Evolutionary conservation across 2,113 vertebrate species (phyloP).

Genomic region (Fulmarus glacialis): DNA sequence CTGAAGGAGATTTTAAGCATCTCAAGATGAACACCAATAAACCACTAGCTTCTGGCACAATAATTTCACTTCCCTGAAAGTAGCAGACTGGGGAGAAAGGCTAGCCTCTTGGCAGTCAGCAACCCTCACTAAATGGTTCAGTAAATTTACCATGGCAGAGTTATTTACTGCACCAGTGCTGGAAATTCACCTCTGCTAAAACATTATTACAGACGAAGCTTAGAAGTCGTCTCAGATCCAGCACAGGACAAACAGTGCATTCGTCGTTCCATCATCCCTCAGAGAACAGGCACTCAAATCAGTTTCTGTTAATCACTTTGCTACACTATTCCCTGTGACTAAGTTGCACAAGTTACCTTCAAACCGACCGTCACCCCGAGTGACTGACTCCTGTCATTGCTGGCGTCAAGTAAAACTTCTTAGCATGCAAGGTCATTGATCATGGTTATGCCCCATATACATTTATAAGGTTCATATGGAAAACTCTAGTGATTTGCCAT

Average conservation of each 20-base stretch:
- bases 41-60: background rate
- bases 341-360: background rate
- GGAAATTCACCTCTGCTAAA: background rate
- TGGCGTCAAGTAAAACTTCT: background rate
- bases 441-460: fast-evolving
- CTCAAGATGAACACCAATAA: background rate
- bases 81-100: background rate
- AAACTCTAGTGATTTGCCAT: background rate
- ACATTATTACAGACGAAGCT: background rate
- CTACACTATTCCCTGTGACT: background rate
- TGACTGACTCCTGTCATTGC: background rate
- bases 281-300: background rate
- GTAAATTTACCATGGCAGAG: background rate
- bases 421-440: fast-evolving
- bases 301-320: background rate
- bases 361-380: fast-evolving
- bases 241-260: background rate
- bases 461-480: background rate
- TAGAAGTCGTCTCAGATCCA: background rate
- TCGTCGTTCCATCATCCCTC: fast-evolving
- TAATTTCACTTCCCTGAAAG: background rate
- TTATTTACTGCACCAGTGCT: background rate
- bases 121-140: background rate
- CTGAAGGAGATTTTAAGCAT: background rate
- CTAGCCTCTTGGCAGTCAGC: background rate